Evolutionary conservation across 2,113 vertebrate genomes (phyloP).

Genomic region (Uropsilus gracilis): DNA sequence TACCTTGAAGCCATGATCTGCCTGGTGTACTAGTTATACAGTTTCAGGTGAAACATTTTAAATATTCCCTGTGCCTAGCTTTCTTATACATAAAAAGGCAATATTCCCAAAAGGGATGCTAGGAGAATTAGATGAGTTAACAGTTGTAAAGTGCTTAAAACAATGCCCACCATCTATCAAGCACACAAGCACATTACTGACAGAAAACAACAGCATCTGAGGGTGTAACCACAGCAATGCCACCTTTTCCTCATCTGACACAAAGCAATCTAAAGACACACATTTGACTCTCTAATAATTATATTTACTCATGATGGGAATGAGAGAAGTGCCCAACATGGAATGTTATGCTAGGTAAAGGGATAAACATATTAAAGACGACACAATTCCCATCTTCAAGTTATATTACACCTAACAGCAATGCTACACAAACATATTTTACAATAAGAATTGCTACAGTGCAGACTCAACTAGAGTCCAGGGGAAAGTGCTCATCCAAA

Average conservation of each 20-base stretch:
- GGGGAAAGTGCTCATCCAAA: not conserved
- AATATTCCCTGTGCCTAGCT: not conserved
- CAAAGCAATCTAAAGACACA: not conserved
- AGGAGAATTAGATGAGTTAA: not conserved
- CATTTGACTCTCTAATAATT: not conserved
- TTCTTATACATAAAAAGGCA: not conserved
- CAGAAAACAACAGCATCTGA: not conserved
- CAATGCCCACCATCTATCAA: not conserved
- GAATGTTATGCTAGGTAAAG: not conserved
- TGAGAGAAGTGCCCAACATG: not conserved
- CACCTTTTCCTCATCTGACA: slow-evolving; percentile 30
- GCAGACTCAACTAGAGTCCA: not conserved
- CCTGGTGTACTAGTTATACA: not conserved
- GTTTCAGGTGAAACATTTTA: not conserved
- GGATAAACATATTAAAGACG: not conserved
- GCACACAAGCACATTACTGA: not conserved
- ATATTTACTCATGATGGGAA: not conserved
- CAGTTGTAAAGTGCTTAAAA: not conserved
- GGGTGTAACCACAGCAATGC: not conserved
- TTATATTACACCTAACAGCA: not conserved
- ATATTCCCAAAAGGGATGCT: not conserved
- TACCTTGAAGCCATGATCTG: not conserved
- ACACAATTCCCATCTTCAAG: not conserved
- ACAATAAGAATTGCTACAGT: not conserved
- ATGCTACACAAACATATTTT: not conserved